Percentiles rank a stretch among this genome's conserved stretches.
Evolutionary conservation across 2,888 invertebrate genomes (phyloP).

Genomic region (Meghimatium bilineatum): DNA sequence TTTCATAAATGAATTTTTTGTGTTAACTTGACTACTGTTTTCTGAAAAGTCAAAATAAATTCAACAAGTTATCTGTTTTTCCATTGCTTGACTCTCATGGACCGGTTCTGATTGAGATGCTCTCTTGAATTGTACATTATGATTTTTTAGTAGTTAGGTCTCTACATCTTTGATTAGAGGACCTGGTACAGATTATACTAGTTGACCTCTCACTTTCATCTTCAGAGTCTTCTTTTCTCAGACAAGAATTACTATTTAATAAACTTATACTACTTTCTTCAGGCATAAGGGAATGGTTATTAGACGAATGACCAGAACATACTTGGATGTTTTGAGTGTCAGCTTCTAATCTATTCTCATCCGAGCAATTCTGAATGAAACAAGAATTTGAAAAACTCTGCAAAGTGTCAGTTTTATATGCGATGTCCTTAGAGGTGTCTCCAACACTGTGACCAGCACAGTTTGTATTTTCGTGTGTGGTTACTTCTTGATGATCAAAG

Average conservation of each 20-base stretch:
- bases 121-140: not conserved
- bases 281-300: not conserved
- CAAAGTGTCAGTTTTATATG: not conserved
- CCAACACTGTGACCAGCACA: not conserved
- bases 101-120: conserved; percentile 30
- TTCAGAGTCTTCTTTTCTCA: conserved; percentile 1
- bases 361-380: not conserved
- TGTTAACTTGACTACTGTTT: too few species aligned
- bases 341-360: not conserved
- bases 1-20: too few species aligned
- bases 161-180: conserved; percentile 11
- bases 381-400: too few species aligned
- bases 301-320: not conserved
- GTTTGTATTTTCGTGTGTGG: not conserved
- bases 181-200: conserved; percentile 27
- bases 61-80: not conserved
- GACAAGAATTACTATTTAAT: too few species aligned
- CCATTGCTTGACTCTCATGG: not conserved
- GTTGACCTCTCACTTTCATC: conserved; percentile 13
- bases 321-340: not conserved
- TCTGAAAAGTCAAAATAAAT: too few species aligned
- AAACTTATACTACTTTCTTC: too few species aligned
- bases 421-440: too few species aligned
- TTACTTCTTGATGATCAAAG: not conserved
- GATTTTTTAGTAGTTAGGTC: not conserved